Evolutionary conservation across 2,113 vertebrate species (phyloP).

Genomic region (Anseranas semipalmata): DNA sequence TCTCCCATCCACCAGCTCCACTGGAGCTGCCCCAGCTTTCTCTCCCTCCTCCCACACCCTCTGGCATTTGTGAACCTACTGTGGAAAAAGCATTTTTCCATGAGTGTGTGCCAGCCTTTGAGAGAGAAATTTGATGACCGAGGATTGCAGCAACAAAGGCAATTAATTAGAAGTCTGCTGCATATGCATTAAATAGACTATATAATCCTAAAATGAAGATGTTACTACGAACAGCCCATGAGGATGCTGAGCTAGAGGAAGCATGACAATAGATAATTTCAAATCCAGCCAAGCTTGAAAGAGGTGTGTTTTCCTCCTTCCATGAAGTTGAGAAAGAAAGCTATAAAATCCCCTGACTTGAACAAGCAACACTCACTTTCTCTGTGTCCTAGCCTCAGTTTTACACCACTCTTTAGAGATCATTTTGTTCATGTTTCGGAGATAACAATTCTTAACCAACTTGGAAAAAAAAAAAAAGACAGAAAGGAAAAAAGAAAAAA

Average conservation of each 20-base stretch:
- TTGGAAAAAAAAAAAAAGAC: not conserved
- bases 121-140: not conserved
- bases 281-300: constrained; percentile 10
- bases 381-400: not conserved
- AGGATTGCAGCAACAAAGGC: not conserved
- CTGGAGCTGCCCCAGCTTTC: not conserved
- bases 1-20: not conserved
- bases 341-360: not conserved
- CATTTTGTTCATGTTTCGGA: not conserved
- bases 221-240: not conserved
- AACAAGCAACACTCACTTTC: not conserved
- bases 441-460: not conserved
- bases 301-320: not conserved
- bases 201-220: constrained; percentile 5
- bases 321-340: not conserved
- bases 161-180: not conserved
- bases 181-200: not conserved
- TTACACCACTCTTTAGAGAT: not conserved
- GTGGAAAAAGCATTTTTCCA: not conserved
- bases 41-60: not conserved
- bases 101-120: not conserved
- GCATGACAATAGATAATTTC: constrained; percentile 7
- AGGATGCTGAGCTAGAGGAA: constrained; percentile 44
- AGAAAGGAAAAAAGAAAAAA: no score
- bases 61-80: not conserved